Evolutionary conservation across 2,797 vertebrate genomes (phyloP), one percentile per base, ranked within the genome.

Genomic region (Brachyalestes nurse): DNA sequence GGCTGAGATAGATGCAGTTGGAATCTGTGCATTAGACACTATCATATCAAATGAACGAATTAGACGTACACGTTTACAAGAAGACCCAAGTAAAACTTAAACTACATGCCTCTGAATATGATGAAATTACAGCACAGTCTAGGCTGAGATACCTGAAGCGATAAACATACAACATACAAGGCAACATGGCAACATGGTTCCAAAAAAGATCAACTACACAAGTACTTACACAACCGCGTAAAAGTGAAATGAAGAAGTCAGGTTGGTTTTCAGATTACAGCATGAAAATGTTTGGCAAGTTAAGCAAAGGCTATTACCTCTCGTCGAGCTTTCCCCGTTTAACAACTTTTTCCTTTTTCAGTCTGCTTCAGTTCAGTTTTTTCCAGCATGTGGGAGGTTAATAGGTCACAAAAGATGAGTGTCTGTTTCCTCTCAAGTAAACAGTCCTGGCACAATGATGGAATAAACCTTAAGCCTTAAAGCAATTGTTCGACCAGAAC

Each of bases 381-480:
- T 87, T 87, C 78, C 84, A 75, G 47, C 70, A 38, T 77, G 72
- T 79, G 28, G 87, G 79, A 82, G 72, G 75, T 61, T 34, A 28
- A 78, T 47, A 49, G 42, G 28, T 73, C 51, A 40, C 14, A n/a
- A 16, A 6, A 7, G 64, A 60, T 49, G 28, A 53, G 17, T 60
- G 53, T 19, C 17, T 2, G 28, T 19, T 25, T 61, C 23, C 34
- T 58, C 13, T 23, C 58, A n/a, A n/a, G 7, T 34, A 34, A 28
- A 5, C 5, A 23, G 45, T 8, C 2, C 25, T 72, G 16, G 16
- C 38, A 65, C 2, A 25, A 64, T 51, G 47, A 51, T 12, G 13
- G 47, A 51, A 13, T 4, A 64, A 64, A 34, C 28, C 28, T 6
- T 28, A 62, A 25, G 25, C 23, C 60, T 47, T 8, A 47, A 47